phyloP scores from a whole-genome alignment of 2,113 vertebrate genomes.

The Urocynchramus pylzowi region DNA sequence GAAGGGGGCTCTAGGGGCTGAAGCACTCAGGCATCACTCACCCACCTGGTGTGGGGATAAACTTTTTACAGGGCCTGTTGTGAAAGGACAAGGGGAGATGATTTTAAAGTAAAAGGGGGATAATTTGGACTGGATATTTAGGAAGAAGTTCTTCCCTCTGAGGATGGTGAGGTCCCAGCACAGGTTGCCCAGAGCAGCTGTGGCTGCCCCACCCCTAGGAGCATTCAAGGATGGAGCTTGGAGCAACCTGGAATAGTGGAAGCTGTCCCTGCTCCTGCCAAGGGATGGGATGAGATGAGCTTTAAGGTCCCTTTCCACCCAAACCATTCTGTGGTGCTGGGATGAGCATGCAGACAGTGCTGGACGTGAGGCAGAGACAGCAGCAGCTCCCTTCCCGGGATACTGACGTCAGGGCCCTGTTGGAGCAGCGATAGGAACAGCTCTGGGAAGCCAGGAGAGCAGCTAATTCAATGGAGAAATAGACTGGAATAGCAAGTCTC shows the following conservation, averaged over 20 bases:
- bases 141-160: not conserved
- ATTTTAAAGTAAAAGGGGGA: not conserved
- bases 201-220: not conserved
- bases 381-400: not conserved
- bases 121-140: not conserved
- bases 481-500: not conserved
- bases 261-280: not conserved
- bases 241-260: not conserved
- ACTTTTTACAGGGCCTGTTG: not conserved
- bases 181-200: not conserved
- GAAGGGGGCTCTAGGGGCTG: not conserved
- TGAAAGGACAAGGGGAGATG: not conserved
- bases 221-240: not conserved
- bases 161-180: not conserved
- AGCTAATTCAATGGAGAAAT: not conserved
- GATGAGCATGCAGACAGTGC: not conserved
- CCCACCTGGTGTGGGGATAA: not conserved
- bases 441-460: not conserved
- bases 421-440: not conserved
- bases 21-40: rapidly evolving
- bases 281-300: not conserved
- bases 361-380: not conserved
- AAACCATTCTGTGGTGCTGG: not conserved
- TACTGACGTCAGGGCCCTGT: not conserved
- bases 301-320: not conserved